Evolutionary conservation across 2,113 vertebrate genomes (phyloP), one percentile per base, ranked within the genome.

Genomic region (Dinomys branickii): DNA sequence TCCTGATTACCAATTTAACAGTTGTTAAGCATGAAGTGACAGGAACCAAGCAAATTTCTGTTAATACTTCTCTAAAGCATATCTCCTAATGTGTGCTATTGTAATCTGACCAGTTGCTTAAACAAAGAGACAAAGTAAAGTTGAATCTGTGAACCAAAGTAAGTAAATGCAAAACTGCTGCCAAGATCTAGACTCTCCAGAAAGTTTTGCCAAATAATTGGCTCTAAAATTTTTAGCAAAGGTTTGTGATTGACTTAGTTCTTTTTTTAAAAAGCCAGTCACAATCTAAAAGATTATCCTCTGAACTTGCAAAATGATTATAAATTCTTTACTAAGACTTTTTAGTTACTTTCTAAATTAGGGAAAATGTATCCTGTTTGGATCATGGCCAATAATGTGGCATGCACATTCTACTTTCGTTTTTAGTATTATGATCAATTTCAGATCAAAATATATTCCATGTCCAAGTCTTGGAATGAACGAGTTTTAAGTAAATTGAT

Each of bases 371-470:
- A 47, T 83, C 28, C 92, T n/a, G 52, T 93, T 93, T 96, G 85
- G 69, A 87, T 90, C 52, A 77, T 83, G 47, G n/a, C 69, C 75
- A 96, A 59, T 94, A 87, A 90, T 75, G 44, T 90, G 90, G 69
- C 69, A 97, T 90, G 52, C 81, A 44, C 14, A 94, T 88, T 85
- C 56, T 77, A 65, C 50, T 73, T 87, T 91, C 14, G 35, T 88
- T 88, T 88, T 90, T 41, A 67, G 20, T 58, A 69, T 63, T 85
- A 58, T 73, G 47, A 91, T 93, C 75, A 91, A 58, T 90, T 97
- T 96, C 54, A 67, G 94, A 77, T 93, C 17, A 95, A 78, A 95
- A 77, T 84, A 35, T 88, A 59, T 96, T 81, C 84, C 82, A 20
- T 71, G 89, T 78, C 30, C 47, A 65, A 95, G 73, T 47, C 44